Conservation (phyloP, 1,140 invertebrate genomes). For the Paracyclopina nana region DNA sequence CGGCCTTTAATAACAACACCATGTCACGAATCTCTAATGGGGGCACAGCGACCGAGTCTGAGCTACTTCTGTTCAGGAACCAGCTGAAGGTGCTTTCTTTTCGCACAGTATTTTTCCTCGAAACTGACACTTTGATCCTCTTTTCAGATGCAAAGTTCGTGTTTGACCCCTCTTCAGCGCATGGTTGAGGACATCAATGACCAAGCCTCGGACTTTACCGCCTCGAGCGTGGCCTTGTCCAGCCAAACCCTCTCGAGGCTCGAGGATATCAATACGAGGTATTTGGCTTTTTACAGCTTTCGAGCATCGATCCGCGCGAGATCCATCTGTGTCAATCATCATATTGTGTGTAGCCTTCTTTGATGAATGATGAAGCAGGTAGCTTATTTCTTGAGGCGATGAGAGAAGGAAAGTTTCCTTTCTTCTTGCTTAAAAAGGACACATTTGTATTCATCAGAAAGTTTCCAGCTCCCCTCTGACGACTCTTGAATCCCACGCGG, state of each 20-base stretch:
- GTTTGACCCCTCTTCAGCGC: conserved; percentile 11
- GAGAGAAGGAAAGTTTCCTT: too few species aligned
- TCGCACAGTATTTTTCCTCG: background rate
- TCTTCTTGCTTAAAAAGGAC: too few species aligned
- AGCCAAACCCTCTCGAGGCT: conserved; percentile 7
- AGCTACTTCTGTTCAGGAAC: conserved; percentile 3
- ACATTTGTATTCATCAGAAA: too few species aligned
- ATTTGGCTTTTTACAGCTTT: background rate
- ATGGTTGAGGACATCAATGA: conserved; percentile 14
- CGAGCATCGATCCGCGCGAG: too few species aligned
- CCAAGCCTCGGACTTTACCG: conserved; percentile 14
- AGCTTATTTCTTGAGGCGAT: too few species aligned
- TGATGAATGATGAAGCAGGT: too few species aligned
- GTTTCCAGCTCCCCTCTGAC: too few species aligned
- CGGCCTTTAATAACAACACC: background rate
- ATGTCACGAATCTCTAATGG: background rate
- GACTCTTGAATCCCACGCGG: too few species aligned
- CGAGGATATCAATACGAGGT: conserved; percentile 16
- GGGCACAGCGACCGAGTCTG: background rate
- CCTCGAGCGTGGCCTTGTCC: conserved; percentile 6
- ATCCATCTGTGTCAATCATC: too few species aligned
- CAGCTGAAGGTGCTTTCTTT: conserved; percentile 13
- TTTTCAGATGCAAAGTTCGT: conserved; percentile 9
- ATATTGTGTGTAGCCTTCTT: too few species aligned
- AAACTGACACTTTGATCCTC: background rate